Evolutionary conservation across 2,113 vertebrate species (phyloP).

Genomic region (Malaclemys terrapin): DNA sequence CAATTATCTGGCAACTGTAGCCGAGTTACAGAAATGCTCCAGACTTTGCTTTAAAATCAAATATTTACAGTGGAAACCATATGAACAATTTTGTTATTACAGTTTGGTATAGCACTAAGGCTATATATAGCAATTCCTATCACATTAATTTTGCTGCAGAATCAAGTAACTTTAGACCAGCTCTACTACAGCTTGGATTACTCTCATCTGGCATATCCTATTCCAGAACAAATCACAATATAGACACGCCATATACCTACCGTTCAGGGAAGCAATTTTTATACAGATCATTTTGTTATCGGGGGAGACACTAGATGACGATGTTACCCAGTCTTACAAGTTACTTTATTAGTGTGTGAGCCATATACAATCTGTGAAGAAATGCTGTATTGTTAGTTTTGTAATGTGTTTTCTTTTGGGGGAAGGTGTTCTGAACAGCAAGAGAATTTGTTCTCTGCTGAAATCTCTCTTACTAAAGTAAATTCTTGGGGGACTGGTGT

Average conservation of each 20-base stretch:
- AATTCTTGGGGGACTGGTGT: rapidly evolving
- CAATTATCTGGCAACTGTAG: not conserved
- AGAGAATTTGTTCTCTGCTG: not conserved
- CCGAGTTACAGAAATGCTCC: not conserved
- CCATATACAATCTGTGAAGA: not conserved
- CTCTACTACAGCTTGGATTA: not conserved
- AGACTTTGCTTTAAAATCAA: not conserved
- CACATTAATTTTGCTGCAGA: not conserved
- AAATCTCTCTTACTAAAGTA: not conserved
- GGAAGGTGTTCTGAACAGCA: not conserved
- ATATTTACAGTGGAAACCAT: not conserved
- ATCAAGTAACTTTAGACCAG: not conserved
- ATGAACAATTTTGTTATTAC: not conserved
- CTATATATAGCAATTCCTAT: not conserved
- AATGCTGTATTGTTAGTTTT: not conserved
- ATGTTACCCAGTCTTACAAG: not conserved
- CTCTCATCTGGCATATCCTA: not conserved
- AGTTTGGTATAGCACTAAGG: not conserved
- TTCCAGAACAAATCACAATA: not conserved
- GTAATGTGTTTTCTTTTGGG: not conserved
- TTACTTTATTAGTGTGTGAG: not conserved
- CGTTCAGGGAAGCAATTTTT: not conserved
- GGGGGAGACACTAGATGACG: not conserved
- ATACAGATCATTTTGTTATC: not conserved
- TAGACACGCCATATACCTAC: not conserved